Base-by-base conservation (phyloP, 2,113 vertebrate species). In the Hiodon alosoides region DNA sequence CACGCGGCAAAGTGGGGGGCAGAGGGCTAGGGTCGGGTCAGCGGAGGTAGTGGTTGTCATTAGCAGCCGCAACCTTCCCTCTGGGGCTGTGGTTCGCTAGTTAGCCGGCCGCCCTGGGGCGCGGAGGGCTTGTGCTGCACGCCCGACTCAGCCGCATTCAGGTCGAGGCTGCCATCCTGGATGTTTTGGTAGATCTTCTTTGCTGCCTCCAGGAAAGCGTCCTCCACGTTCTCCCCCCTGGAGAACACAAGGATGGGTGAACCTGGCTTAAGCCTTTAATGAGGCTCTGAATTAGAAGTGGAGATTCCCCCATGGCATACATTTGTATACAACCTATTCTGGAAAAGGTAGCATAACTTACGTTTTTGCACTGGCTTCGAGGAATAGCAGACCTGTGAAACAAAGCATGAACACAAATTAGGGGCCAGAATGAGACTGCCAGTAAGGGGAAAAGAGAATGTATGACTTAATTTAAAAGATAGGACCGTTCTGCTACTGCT, bases 171-270 rank as follows among this genome's bases (percentile, higher is more conserved):
- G 61, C 97, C 97, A 0, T 99, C 97, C 82, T 99, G 96, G 87
- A 99, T 99, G 81, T 99, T 99, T 91, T 99, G 97, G 86, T 98
- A 99, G 86, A 99, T 99, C 77, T 97, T 96, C 93, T 99, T 98
- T 31, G 96, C 96, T 2, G 97, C 96, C 86, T 99, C 97, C 82
- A 98, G 90, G 86, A 99, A 98, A 0, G 96, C 97, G 46, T 99
- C 97, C 86, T 99, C 97, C 53, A 99, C 97, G 0, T 99, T 98
- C 88, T 99, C 96, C 2, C 96, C 96, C 60, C 91, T 94, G 77
- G 48, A 10, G 7, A 4, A 67, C 31, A 59, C 4, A 31, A 31
- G 31, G 31, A 31, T 31, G 31, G 31, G 31, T 31, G 31, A 31
- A 31, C 31, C 31, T 31, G 31, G 31, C 31, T 31, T 31, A 31